Conservation (phyloP, 2,888 invertebrate genomes). For the Acrobasis consociella region DNA sequence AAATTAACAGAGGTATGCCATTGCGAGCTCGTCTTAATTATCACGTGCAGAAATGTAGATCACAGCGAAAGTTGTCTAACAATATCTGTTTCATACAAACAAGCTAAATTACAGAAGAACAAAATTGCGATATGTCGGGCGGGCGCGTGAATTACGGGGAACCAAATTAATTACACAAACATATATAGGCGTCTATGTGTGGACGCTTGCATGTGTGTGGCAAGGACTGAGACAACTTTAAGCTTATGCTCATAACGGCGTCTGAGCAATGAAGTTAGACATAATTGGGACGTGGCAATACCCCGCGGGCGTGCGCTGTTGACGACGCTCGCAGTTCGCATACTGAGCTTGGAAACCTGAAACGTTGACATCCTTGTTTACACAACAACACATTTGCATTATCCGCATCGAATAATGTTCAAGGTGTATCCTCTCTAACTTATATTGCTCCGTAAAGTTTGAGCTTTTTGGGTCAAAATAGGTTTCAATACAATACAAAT, state of each 20-base stretch:
- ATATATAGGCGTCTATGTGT: constrained; percentile 36
- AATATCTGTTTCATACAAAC: constrained; percentile 32
- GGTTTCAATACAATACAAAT: no score
- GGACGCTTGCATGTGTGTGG: constrained; percentile 28
- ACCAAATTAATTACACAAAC: constrained; percentile 60
- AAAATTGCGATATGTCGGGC: constrained; percentile 45
- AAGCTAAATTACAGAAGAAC: constrained; percentile 42
- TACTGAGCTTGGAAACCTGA: constrained; percentile 48
- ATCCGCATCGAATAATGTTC: constrained; percentile 19
- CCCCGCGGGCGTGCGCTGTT: constrained; percentile 58
- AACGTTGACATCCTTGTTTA: constrained; percentile 40
- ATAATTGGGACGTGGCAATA: constrained; percentile 71
- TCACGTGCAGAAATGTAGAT: constrained; percentile 18
- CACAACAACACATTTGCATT: constrained; percentile 47
- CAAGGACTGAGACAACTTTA: constrained; percentile 41
- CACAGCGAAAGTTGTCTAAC: constrained; percentile 25
- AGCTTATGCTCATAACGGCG: constrained; percentile 58
- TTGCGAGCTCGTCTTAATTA: constrained; percentile 15
- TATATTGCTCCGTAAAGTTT: neutral
- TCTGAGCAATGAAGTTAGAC: constrained; percentile 69
- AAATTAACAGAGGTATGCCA: constrained; percentile 9
- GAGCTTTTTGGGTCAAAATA: neutral
- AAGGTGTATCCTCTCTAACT: neutral
- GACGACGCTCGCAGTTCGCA: constrained; percentile 67
- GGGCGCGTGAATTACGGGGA: constrained; percentile 42